phyloP scores from a whole-genome alignment of 2,797 vertebrate species.

The Spondyliosoma cantharus region DNA sequence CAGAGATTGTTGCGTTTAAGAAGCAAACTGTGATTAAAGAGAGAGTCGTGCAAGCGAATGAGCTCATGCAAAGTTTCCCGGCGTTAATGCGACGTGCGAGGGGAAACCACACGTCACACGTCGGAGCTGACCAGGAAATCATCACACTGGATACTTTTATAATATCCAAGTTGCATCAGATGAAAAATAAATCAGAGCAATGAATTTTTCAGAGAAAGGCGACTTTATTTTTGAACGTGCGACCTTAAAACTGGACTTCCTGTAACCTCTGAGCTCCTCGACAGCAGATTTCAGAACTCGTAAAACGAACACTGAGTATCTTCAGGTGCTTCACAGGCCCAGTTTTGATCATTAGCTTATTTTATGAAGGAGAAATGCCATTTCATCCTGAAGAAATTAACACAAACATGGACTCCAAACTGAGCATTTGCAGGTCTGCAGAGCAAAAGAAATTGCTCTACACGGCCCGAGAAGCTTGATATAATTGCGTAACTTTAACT shows the following conservation, averaged over 20 bases:
- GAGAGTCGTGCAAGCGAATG: conserved; percentile 1
- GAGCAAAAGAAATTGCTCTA: neutral
- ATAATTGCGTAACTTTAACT: neutral
- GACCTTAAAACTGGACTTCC: conserved; percentile 1
- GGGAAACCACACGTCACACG: neutral
- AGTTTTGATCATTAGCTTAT: neutral
- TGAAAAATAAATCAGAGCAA: neutral
- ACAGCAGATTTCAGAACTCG: neutral
- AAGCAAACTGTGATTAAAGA: conserved; percentile 37
- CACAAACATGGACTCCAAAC: neutral
- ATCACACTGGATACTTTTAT: neutral
- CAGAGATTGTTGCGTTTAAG: conserved; percentile 40
- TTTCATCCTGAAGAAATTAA: neutral
- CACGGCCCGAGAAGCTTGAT: neutral
- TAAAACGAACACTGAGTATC: neutral
- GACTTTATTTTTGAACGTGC: conserved; percentile 42
- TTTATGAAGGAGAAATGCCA: neutral
- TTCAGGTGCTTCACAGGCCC: neutral
- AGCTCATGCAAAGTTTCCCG: conserved; percentile 8
- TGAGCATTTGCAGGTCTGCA: conserved; percentile 6
- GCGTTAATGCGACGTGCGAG: neutral
- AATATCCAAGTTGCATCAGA: neutral
- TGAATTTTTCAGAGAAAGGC: neutral
- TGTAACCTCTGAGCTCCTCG: neutral
- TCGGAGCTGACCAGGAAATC: neutral